A percentile compares a stretch with the other conserved stretches of the same genome.
These are phyloP conservation scores for Cottoperca gobio DNA, from an alignment of 2,797 vertebrate genomes.

Conservation along the genomic window DNA sequence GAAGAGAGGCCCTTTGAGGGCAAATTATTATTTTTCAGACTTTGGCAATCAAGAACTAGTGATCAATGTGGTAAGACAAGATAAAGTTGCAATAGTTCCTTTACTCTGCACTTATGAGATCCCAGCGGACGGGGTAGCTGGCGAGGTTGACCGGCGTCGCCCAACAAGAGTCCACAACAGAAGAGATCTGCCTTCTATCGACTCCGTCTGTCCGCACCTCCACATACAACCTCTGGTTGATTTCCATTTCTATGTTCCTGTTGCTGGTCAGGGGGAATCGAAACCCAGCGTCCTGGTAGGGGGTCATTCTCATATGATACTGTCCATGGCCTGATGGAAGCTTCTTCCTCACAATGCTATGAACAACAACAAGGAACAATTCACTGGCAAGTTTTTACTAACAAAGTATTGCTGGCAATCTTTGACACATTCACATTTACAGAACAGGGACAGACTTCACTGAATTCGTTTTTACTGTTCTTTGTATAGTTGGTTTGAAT, in stretches of 20 bases:
- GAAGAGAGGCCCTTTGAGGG: neutral
- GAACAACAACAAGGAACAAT: neutral
- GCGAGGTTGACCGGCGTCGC: conserved; percentile 70
- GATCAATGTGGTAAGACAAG: neutral
- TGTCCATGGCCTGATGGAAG: conserved; percentile 66
- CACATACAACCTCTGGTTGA: conserved; percentile 71
- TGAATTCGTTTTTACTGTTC: neutral
- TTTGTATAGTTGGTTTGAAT: neutral
- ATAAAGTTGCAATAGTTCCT: neutral
- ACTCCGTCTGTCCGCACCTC: conserved; percentile 69
- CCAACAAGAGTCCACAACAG: conserved; percentile 79
- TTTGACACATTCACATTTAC: neutral
- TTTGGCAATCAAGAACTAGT: neutral
- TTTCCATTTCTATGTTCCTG: conserved; percentile 43
- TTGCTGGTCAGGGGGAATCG: conserved; percentile 30
- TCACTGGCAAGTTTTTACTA: neutral
- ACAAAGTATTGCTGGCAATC: neutral
- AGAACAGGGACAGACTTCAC: neutral
- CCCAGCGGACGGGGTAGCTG: conserved; percentile 55
- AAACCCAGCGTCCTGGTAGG: conserved; percentile 70
- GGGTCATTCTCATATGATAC: conserved; percentile 68
- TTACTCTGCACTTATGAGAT: conserved; percentile 77
- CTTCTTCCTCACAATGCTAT: conserved; percentile 59
- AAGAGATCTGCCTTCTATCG: conserved; percentile 63
- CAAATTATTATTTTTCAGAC: neutral